Conservation (phyloP, 1,140 invertebrate species). For the Caerostris darwini region DNA sequence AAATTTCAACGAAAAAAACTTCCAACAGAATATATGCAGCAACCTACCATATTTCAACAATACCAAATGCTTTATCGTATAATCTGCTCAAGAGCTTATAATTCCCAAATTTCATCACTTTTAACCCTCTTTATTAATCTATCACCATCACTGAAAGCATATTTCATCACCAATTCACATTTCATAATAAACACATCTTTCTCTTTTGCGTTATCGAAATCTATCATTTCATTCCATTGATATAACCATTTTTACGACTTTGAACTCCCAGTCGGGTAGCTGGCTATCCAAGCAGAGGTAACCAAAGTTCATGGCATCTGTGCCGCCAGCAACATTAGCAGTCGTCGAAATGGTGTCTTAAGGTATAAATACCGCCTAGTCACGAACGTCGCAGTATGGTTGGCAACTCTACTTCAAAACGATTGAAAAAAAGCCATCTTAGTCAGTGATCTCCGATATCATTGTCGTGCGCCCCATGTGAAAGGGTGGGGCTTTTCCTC, state of each 20-base stretch:
- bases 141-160: no score
- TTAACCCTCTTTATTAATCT: no score
- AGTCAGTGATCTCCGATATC: slow-evolving; percentile 28
- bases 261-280: slow-evolving; percentile 7
- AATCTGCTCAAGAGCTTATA: no score
- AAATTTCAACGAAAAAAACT: no score
- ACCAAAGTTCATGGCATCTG: not conserved
- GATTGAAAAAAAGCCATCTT: not conserved
- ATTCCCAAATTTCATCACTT: no score
- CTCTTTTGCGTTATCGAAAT: not conserved
- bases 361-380: not conserved
- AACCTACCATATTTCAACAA: no score
- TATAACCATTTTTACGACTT: not conserved
- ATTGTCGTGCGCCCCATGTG: slow-evolving; percentile 46
- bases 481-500: slow-evolving; percentile 44
- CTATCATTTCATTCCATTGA: not conserved
- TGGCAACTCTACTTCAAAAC: not conserved
- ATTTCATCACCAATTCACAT: not conserved
- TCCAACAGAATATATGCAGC: no score
- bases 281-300: not conserved
- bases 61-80: no score
- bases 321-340: not conserved
- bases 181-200: not conserved
- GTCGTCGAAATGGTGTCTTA: not conserved
- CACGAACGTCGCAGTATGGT: not conserved